Evolutionary conservation across 2,113 vertebrate genomes (phyloP).

Genomic region (Ondatra zibethicus): DNA sequence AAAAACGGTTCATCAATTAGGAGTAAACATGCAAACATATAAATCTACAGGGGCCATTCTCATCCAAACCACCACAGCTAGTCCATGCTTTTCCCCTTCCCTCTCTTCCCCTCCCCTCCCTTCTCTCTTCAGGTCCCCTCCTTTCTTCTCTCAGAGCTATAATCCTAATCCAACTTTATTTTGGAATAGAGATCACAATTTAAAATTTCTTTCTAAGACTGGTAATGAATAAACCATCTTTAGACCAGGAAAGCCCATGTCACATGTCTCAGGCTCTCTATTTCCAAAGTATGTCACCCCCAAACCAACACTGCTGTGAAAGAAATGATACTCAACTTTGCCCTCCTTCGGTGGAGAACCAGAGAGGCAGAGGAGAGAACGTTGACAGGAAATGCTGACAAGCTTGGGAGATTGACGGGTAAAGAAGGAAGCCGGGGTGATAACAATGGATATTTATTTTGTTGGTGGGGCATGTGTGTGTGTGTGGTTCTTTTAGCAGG

Average conservation of each 20-base stretch:
- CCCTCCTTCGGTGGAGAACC: conserved; percentile 34
- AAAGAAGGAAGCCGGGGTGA: conserved; percentile 82
- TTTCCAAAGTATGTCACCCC: not conserved
- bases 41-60: not conserved
- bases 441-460: conserved; percentile 80
- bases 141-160: conserved; percentile 18
- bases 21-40: no score
- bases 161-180: conserved; percentile 48
- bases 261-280: not conserved
- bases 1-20: not conserved
- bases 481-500: conserved; percentile 90
- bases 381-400: conserved; percentile 24
- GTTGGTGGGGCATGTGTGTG: conserved; percentile 84
- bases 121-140: not conserved
- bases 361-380: conserved; percentile 57
- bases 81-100: not conserved
- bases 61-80: not conserved
- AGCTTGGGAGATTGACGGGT: conserved; percentile 79
- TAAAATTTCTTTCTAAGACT: conserved; percentile 8
- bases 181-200: not conserved
- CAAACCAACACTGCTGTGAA: not conserved
- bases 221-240: not conserved
- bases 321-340: not conserved
- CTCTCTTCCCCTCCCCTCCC: no score
- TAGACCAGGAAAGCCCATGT: not conserved